Evolutionary conservation across 35 echinoderm and acorn worm genomes (phyloP).

Genomic region (Stichopus chloronotus): DNA sequence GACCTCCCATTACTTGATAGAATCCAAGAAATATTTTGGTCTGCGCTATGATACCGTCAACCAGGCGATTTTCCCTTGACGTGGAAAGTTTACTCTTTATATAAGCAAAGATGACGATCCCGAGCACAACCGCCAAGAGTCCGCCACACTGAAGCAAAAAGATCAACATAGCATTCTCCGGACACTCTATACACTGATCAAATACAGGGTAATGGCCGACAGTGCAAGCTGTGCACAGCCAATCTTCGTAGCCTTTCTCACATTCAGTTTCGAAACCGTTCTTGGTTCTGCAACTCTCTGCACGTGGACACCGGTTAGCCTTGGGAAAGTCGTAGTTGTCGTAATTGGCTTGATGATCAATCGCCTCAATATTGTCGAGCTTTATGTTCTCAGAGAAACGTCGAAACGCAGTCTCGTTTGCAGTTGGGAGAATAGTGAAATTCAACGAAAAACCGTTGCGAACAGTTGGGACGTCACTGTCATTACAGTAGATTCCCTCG

Average conservation of each 20-base stretch:
- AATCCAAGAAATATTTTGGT: slow-evolving; percentile 18
- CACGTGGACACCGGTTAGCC: slow-evolving; percentile 30
- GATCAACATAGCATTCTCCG: not conserved
- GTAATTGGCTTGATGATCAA: not conserved
- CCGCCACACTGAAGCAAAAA: not conserved
- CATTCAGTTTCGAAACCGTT: slow-evolving; percentile 7
- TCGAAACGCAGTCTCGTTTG: slow-evolving; percentile 19
- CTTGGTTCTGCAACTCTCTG: not conserved
- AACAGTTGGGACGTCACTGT: slow-evolving; percentile 23
- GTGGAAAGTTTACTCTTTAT: not conserved
- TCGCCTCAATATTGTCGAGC: not conserved
- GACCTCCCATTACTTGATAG: slow-evolving; percentile 31
- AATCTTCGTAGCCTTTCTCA: slow-evolving; percentile 3
- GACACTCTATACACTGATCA: slow-evolving; percentile 24
- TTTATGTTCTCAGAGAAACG: not conserved
- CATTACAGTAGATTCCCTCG: slow-evolving; percentile 48
- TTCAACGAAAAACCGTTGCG: slow-evolving; percentile 41
- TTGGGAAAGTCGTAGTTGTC: not conserved
- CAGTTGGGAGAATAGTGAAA: not conserved
- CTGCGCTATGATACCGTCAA: slow-evolving; percentile 30
- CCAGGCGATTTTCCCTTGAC: not conserved
- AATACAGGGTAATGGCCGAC: not conserved
- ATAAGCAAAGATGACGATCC: not conserved
- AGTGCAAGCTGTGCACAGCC: slow-evolving; percentile 18
- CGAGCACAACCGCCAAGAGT: not conserved